phyloP scores from a whole-genome alignment of 2,113 vertebrate species.

The Pionites leucogaster region DNA sequence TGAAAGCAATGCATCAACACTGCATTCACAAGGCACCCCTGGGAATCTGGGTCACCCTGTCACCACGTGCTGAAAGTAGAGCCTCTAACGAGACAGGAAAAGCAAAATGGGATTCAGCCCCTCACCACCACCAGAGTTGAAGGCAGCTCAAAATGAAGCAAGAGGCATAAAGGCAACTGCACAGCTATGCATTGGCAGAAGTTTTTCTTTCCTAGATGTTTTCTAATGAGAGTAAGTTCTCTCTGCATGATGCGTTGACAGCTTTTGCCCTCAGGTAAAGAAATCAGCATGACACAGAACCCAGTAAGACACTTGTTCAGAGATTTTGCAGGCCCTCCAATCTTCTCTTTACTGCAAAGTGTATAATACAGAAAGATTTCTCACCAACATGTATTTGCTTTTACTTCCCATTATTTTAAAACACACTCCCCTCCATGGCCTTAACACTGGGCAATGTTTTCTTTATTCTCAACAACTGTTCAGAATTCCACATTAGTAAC shows the following conservation, averaged over 20 bases:
- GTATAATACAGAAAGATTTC: background rate
- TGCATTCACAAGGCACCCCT: background rate
- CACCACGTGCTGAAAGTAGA: fast-evolving
- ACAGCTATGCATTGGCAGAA: background rate
- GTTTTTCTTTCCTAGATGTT: background rate
- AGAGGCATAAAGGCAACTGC: background rate
- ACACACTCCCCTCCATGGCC: background rate
- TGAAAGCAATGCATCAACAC: background rate
- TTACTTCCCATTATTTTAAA: background rate
- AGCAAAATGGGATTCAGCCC: background rate
- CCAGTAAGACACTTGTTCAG: background rate
- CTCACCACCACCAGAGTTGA: background rate
- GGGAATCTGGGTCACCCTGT: slow-evolving; percentile 21
- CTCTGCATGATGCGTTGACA: background rate
- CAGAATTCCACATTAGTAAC: background rate
- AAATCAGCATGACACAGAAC: background rate
- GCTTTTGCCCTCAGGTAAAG: slow-evolving; percentile 15
- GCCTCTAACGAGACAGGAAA: background rate
- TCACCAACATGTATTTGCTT: background rate
- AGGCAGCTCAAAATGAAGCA: background rate
- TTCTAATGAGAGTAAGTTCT: background rate
- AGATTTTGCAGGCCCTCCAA: background rate
- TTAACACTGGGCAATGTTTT: background rate
- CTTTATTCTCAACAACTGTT: background rate
- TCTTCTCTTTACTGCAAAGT: background rate